Evolutionary conservation across 2,888 invertebrate genomes (phyloP).

Genomic region (Papilio protenor): DNA sequence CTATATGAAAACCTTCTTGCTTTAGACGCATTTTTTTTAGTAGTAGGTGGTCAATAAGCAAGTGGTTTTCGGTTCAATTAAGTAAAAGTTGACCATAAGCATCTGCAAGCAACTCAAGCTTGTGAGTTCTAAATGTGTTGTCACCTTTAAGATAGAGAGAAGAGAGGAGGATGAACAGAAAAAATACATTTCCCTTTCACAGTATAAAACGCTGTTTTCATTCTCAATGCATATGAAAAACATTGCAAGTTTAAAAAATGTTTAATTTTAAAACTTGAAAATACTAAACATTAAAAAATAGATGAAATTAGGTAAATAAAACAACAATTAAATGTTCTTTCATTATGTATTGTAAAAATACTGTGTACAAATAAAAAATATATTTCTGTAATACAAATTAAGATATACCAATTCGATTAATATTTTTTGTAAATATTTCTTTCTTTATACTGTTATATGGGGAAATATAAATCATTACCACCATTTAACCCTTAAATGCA

Average conservation of each 20-base stretch:
- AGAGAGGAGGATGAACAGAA: no score
- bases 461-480: neutral
- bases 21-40: neutral
- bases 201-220: neutral
- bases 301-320: neutral
- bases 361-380: slow-evolving; percentile 7
- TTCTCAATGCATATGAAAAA: neutral
- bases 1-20: neutral
- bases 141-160: no score
- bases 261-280: no score
- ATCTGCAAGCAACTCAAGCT: no score
- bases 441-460: neutral
- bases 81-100: neutral
- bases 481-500: no score
- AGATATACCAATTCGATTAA: neutral
- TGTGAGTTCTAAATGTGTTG: no score
- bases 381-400: neutral
- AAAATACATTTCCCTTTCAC: neutral
- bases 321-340: slow-evolving; percentile 3
- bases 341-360: slow-evolving; percentile 26
- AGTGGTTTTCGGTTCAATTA: neutral
- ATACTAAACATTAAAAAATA: no score
- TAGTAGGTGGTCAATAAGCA: neutral
- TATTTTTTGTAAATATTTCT: neutral
- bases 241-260: neutral